Conservation (phyloP, 2,888 invertebrate genomes). For the Platerodrilus igneus region DNA sequence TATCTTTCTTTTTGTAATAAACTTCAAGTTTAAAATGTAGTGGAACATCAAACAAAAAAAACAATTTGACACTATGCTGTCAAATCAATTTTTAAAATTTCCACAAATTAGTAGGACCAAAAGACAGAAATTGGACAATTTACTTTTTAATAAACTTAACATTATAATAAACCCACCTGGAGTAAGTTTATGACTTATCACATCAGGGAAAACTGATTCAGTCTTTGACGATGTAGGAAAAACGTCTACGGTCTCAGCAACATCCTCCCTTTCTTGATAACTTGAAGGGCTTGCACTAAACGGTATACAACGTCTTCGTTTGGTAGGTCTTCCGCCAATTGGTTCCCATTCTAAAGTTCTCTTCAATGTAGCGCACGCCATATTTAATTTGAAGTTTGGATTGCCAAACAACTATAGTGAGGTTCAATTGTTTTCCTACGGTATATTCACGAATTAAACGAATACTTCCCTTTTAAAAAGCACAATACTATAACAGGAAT, state of each 20-base stretch:
- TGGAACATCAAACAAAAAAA: no score
- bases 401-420: conserved; percentile 30
- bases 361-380: conserved; percentile 98
- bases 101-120: no score
- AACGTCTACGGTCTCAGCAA: conserved; percentile 30
- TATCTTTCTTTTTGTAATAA: no score
- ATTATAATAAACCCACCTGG: conserved; percentile 68
- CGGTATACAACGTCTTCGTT: conserved; percentile 87
- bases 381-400: conserved; percentile 52
- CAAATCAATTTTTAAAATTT: no score
- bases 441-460: conserved; percentile 21
- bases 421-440: conserved; percentile 41
- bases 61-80: no score
- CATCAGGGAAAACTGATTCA: conserved; percentile 76
- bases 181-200: conserved; percentile 76
- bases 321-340: conserved; percentile 77
- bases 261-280: conserved; percentile 37
- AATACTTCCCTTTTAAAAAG: no score
- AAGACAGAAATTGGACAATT: no score
- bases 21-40: no score
- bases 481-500: no score
- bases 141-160: no score
- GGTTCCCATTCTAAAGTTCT: conserved; percentile 94
- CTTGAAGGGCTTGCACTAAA: conserved; percentile 64
- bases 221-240: conserved; percentile 49